These are phyloP conservation scores for Callyntrura guangdongensis DNA, from an alignment of 2,888 invertebrate genomes.

Conservation along the genomic window DNA sequence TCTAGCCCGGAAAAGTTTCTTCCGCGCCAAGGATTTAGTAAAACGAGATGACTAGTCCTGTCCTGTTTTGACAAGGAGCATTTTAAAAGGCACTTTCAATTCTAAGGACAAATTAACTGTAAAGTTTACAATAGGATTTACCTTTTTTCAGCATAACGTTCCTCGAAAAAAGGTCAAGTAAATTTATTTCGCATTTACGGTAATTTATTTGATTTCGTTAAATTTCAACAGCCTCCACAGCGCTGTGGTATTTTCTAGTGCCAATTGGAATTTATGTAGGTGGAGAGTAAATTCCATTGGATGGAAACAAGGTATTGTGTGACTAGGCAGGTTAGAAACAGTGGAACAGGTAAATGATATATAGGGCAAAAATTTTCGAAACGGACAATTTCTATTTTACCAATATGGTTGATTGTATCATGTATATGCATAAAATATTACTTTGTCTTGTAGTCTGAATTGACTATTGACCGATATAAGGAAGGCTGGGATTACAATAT, in stretches of 20 bases:
- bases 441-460: background rate
- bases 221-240: no score
- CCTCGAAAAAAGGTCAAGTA: no score
- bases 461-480: background rate
- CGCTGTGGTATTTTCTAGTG: background rate
- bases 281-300: background rate
- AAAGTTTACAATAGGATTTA: no score
- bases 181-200: no score
- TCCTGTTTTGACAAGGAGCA: no score
- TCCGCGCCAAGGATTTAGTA: no score
- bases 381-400: background rate
- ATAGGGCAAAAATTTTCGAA: background rate
- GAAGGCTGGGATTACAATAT: background rate
- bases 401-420: background rate
- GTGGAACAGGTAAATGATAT: background rate
- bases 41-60: no score
- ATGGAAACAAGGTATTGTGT: no score
- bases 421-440: constrained; percentile 28
- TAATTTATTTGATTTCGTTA: background rate
- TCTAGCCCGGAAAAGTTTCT: no score
- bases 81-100: no score
- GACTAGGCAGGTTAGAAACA: background rate
- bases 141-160: no score
- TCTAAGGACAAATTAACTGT: no score
- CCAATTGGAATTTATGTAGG: background rate